phyloP scores from a whole-genome alignment of 2,888 invertebrate species.

The Steinernema hermaphroditum region DNA sequence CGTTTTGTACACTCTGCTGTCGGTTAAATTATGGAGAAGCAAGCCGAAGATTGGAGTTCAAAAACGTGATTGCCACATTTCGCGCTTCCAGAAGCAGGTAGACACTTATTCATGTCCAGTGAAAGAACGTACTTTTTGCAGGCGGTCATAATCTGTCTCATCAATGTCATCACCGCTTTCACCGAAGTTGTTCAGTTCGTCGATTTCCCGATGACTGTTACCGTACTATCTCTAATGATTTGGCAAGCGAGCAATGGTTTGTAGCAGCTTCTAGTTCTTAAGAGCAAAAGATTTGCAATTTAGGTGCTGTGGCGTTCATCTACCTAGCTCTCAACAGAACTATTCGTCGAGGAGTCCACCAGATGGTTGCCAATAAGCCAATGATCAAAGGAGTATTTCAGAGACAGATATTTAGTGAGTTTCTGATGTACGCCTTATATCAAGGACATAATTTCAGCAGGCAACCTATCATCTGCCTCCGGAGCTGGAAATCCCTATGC shows the following conservation, averaged over 20 bases:
- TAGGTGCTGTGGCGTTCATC: conserved; percentile 13
- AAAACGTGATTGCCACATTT: background rate
- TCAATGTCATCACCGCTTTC: conserved; percentile 9
- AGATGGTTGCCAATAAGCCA: conserved; percentile 10
- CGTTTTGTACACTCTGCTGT: background rate
- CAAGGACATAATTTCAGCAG: background rate
- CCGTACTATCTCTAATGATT: background rate
- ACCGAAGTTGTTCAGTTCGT: conserved; percentile 12
- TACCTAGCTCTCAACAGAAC: conserved; percentile 3
- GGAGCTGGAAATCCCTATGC: background rate
- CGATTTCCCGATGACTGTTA: background rate
- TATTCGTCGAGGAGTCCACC: conserved; percentile 8
- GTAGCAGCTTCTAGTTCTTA: too few species aligned
- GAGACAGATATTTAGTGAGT: background rate
- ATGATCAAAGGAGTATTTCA: background rate
- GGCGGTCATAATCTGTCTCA: conserved; percentile 5
- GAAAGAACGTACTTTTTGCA: background rate
- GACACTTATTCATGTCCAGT: background rate
- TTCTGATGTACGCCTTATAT: background rate
- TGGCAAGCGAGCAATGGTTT: conserved; percentile 17
- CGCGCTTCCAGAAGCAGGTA: conserved; percentile 21
- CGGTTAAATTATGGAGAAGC: conserved; percentile 18
- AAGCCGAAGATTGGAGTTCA: conserved; percentile 4
- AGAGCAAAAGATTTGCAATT: background rate
- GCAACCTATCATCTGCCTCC: background rate